Evolutionary conservation across 2,113 vertebrate genomes (phyloP).

Genomic region (Datnioides undecimradiatus): DNA sequence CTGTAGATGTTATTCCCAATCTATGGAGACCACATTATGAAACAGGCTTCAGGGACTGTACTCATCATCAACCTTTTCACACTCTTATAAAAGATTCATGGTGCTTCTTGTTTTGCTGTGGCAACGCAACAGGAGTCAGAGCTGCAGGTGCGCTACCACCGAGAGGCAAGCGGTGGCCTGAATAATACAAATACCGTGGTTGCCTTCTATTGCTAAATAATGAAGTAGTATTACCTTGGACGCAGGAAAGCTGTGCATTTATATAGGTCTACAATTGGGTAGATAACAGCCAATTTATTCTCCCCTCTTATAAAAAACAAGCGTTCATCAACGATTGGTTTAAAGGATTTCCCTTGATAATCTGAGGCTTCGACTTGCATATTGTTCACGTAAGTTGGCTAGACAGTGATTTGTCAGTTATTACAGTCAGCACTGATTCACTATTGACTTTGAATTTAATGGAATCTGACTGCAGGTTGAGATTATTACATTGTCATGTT

Average conservation of each 20-base stretch:
- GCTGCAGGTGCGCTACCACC: slow-evolving; percentile 59
- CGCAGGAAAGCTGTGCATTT: background rate
- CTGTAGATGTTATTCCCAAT: slow-evolving; percentile 37
- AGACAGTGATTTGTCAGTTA: slow-evolving; percentile 25
- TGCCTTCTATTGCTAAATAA: slow-evolving; percentile 36
- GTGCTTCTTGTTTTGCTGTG: slow-evolving; percentile 64
- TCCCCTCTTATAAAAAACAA: background rate
- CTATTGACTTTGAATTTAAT: slow-evolving; percentile 44
- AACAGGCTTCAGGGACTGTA: slow-evolving; percentile 63
- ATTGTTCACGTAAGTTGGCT: background rate
- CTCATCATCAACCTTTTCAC: slow-evolving; percentile 73
- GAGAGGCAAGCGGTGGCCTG: slow-evolving; percentile 51
- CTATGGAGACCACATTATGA: slow-evolving; percentile 60
- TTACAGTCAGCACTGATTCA: background rate
- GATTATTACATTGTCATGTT: slow-evolving; percentile 33
- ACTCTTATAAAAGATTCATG: slow-evolving; percentile 80
- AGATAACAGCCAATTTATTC: slow-evolving; percentile 2
- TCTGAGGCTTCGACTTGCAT: background rate
- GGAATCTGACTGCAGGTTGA: slow-evolving; percentile 18
- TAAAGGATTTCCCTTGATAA: slow-evolving; percentile 17
- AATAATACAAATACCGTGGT: slow-evolving; percentile 48
- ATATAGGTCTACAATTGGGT: background rate
- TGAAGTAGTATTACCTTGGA: background rate
- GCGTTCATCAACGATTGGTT: background rate
- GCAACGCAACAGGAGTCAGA: slow-evolving; percentile 62